Percentiles rank a stretch among this genome's conserved stretches.
Evolutionary conservation across 2,797 vertebrate species (phyloP).

Genomic region (Pseudocheirus occidentalis): DNA sequence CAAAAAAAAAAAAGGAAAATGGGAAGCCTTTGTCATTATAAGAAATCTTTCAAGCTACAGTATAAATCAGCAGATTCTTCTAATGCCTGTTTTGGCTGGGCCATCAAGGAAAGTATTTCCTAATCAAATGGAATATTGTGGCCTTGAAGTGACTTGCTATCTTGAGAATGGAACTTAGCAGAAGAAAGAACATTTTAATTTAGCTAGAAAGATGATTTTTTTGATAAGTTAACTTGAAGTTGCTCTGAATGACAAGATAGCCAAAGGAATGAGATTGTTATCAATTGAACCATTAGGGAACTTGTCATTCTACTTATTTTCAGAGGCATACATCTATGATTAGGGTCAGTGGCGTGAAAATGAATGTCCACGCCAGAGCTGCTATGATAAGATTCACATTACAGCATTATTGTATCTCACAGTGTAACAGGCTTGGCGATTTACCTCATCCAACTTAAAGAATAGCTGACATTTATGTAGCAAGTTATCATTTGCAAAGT

Average conservation of each 20-base stretch:
- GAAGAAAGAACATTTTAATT: slow-evolving; percentile 13
- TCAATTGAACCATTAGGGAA: background rate
- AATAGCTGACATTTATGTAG: background rate
- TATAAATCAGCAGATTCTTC: background rate
- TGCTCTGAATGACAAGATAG: background rate
- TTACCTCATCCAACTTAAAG: background rate
- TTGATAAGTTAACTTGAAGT: background rate
- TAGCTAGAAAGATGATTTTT: background rate
- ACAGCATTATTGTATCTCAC: background rate
- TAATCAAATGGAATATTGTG: background rate
- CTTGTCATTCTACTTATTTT: background rate
- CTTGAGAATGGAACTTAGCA: background rate
- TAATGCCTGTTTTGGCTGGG: background rate
- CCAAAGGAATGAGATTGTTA: background rate
- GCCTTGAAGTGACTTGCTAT: background rate
- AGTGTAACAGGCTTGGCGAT: background rate
- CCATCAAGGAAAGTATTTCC: background rate
- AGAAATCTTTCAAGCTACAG: background rate
- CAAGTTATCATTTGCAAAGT: background rate
- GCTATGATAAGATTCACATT: background rate
- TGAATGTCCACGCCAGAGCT: background rate
- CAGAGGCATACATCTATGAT: background rate
- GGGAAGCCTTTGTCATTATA: background rate
- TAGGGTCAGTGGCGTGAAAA: background rate
- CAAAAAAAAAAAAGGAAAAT: background rate